A percentile compares a stretch with the other conserved stretches of the same genome.
phyloP scores from a whole-genome alignment of 2,888 invertebrate species.

The Nineta flava region DNA sequence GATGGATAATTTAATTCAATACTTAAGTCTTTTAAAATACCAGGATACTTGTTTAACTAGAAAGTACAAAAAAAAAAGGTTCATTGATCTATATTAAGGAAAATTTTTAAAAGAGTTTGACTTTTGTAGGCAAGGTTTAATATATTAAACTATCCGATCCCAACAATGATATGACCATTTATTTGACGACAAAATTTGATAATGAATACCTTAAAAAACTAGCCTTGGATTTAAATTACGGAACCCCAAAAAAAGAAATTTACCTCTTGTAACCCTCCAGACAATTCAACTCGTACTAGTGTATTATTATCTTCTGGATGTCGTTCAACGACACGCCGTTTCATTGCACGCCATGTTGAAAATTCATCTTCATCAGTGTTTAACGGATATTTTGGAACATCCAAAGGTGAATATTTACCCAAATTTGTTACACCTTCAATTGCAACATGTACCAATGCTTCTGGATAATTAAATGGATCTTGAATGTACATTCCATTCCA shows the following conservation, averaged over 20 bases:
- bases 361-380: slow-evolving; percentile 44
- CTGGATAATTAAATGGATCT: slow-evolving; percentile 59
- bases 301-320: slow-evolving; percentile 42
- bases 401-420: slow-evolving; percentile 15
- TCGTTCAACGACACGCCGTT: slow-evolving; percentile 40
- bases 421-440: slow-evolving; percentile 44
- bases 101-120: too few relatives aligned
- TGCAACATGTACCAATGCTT: slow-evolving; percentile 49
- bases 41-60: slow-evolving; percentile 4
- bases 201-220: too few relatives aligned
- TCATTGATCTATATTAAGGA: background rate
- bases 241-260: slow-evolving; percentile 15
- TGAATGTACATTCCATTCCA: slow-evolving; percentile 53
- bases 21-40: background rate
- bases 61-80: background rate
- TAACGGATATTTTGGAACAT: slow-evolving; percentile 36
- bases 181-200: too few relatives aligned
- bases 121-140: too few relatives aligned
- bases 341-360: slow-evolving; percentile 39
- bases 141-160: too few relatives aligned
- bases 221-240: too few relatives aligned
- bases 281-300: slow-evolving; percentile 45
- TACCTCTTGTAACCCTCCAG: slow-evolving; percentile 47
- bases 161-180: too few relatives aligned
- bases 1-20: slow-evolving; percentile 1